These are phyloP conservation scores for Ramphastos sulfuratus DNA, from an alignment of 2,113 vertebrate species.

Conservation along the genomic window DNA sequence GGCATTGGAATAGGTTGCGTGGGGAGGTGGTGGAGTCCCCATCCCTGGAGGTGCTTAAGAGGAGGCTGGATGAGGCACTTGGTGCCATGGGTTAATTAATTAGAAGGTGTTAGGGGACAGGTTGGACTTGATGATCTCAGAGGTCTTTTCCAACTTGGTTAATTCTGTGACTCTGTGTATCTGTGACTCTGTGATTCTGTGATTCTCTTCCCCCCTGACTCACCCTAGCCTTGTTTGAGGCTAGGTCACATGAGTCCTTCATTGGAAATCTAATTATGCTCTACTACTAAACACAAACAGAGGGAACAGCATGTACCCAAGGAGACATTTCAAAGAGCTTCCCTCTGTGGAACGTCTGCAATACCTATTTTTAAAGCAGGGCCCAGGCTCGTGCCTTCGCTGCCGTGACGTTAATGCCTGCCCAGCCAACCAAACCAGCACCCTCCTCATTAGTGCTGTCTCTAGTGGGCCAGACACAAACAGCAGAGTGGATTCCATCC, in stretches of 20 bases:
- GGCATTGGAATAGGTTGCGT: no score
- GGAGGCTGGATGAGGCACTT: no score
- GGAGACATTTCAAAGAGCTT: slow-evolving; percentile 62
- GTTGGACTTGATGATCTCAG: no score
- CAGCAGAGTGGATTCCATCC: background rate
- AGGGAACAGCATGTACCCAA: slow-evolving; percentile 61
- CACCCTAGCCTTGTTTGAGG: slow-evolving; percentile 57
- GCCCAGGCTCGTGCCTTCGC: slow-evolving; percentile 54
- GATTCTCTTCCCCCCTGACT: slow-evolving; percentile 42
- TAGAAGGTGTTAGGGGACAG: no score
- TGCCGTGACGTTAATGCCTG: slow-evolving; percentile 59
- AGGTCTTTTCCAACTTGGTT: no score
- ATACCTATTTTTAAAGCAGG: slow-evolving; percentile 71
- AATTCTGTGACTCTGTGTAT: no score
- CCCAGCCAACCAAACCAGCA: slow-evolving; percentile 38
- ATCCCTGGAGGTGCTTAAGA: no score
- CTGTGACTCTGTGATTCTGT: no score
- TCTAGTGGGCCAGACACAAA: slow-evolving; percentile 27
- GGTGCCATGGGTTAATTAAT: no score
- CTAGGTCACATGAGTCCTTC: slow-evolving; percentile 36
- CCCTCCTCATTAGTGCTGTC: slow-evolving; percentile 18
- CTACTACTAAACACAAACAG: slow-evolving; percentile 59
- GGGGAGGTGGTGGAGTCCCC: no score
- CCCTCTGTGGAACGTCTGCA: slow-evolving; percentile 64
- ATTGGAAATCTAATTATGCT: slow-evolving; percentile 69